These are phyloP conservation scores for Tachysurus fulvidraco DNA, from an alignment of 2,113 vertebrate genomes.

Conservation along the genomic window DNA sequence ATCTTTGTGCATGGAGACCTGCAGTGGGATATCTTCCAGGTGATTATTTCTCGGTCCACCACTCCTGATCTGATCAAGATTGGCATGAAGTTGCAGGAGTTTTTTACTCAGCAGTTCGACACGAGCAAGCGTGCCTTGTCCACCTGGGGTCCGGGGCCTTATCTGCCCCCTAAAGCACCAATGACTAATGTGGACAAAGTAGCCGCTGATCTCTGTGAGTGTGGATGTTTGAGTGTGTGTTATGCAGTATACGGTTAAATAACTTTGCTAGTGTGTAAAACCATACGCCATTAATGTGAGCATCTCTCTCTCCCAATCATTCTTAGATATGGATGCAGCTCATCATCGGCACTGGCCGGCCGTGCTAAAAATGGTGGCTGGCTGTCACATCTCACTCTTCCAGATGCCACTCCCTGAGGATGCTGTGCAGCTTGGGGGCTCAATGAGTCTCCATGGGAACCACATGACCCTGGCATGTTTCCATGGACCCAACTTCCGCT, in stretches of 20 bases:
- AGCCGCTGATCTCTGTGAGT: slow-evolving; percentile 86
- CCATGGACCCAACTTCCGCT: slow-evolving; percentile 96
- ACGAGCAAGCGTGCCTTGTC: slow-evolving; percentile 96
- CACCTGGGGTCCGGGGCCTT: slow-evolving; percentile 95
- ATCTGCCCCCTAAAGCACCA: slow-evolving; percentile 87
- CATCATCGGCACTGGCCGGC: slow-evolving; percentile 98
- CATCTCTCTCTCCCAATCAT: slow-evolving; percentile 30
- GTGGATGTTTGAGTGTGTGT: background rate
- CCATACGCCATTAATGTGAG: too few species aligned
- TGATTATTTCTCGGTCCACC: slow-evolving; percentile 98
- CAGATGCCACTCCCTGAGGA: slow-evolving; percentile 93
- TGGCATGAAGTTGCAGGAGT: slow-evolving; percentile 99
- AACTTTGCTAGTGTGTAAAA: background rate
- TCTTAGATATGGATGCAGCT: slow-evolving; percentile 87
- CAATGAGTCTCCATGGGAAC: slow-evolving; percentile 96
- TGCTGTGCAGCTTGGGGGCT: slow-evolving; percentile 93
- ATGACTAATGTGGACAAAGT: slow-evolving; percentile 83
- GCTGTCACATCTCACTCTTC: slow-evolving; percentile 97
- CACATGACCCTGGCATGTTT: slow-evolving; percentile 98
- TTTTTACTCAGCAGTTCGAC: slow-evolving; percentile 98
- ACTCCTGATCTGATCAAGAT: slow-evolving; percentile 99
- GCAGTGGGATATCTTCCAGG: slow-evolving; percentile 99
- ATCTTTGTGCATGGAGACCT: slow-evolving; percentile 97
- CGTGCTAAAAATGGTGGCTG: slow-evolving; percentile 88
- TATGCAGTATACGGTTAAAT: background rate